A percentile compares a stretch with the other conserved stretches of the same genome.
These are phyloP conservation scores for Temnopleurus reevesii DNA, from an alignment of 53 echinoderm and acorn worm species.

Conservation along the genomic window DNA sequence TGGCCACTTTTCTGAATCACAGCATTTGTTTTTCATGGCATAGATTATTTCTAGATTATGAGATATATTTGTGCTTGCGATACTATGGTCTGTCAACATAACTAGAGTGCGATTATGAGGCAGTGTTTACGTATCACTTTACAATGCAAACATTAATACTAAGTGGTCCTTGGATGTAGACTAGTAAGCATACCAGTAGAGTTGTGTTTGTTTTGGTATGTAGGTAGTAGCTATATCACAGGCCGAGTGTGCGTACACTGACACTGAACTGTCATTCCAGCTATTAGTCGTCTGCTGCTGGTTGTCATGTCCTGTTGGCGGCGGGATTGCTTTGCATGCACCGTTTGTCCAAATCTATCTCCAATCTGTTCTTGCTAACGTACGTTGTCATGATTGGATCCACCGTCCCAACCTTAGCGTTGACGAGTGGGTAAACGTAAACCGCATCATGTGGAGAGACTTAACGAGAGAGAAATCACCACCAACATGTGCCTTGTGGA, in stretches of 20 bases:
- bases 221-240: not conserved
- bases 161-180: not conserved
- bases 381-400: not conserved
- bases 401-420: not conserved
- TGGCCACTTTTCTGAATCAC: too few species aligned
- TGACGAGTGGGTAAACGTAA: not conserved
- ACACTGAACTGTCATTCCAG: not conserved
- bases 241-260: not conserved
- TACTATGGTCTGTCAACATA: too few species aligned
- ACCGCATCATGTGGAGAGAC: not conserved
- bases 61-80: too few species aligned
- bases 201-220: constrained; percentile 46
- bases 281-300: not conserved
- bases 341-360: constrained; percentile 18
- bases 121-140: too few species aligned
- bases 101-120: too few species aligned
- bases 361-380: constrained; percentile 5
- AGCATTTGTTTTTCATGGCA: too few species aligned
- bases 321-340: not conserved
- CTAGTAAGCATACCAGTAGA: constrained; percentile 45
- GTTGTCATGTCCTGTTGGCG: not conserved
- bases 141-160: too few species aligned
- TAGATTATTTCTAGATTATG: too few species aligned
- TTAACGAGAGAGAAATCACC: constrained; percentile 37
- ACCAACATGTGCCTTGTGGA: constrained; percentile 21